Percentiles rank a stretch among this genome's conserved stretches.
Conservation (phyloP, 2,888 invertebrate species). For the Ormyrus pomaceus region DNA sequence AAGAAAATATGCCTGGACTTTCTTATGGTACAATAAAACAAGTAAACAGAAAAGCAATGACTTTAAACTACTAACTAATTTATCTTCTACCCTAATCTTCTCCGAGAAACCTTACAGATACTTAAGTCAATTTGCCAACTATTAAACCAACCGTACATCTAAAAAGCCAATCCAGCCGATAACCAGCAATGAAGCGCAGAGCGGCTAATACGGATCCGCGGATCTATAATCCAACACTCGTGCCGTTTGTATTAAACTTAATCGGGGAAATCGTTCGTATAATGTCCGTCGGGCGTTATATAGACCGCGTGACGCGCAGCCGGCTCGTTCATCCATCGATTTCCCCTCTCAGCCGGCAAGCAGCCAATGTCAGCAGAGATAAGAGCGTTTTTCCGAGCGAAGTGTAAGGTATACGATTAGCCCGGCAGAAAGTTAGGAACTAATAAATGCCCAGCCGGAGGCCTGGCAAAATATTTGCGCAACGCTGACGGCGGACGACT, state of each 20-base stretch:
- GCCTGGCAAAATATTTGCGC: no score
- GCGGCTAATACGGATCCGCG: no score
- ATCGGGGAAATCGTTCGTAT: neutral
- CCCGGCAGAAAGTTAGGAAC: no score
- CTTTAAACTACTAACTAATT: neutral
- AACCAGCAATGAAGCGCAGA: neutral
- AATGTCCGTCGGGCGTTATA: neutral
- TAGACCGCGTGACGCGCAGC: neutral
- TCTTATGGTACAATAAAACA: no score
- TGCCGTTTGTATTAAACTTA: neutral
- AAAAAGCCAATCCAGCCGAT: neutral
- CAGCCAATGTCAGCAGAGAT: neutral
- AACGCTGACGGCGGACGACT: no score
- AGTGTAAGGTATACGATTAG: neutral
- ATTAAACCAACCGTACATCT: constrained; percentile 3
- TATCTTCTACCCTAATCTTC: neutral
- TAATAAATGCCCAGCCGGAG: no score
- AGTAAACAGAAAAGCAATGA: neutral
- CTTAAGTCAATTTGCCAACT: neutral
- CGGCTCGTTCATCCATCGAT: neutral
- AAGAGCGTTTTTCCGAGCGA: neutral
- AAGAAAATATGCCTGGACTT: no score
- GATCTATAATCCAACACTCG: neutral
- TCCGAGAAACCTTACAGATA: neutral
- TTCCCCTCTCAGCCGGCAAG: neutral